Evolutionary conservation across 2,113 vertebrate species (phyloP).

Genomic region (Chamaetylas fuelleborni): DNA sequence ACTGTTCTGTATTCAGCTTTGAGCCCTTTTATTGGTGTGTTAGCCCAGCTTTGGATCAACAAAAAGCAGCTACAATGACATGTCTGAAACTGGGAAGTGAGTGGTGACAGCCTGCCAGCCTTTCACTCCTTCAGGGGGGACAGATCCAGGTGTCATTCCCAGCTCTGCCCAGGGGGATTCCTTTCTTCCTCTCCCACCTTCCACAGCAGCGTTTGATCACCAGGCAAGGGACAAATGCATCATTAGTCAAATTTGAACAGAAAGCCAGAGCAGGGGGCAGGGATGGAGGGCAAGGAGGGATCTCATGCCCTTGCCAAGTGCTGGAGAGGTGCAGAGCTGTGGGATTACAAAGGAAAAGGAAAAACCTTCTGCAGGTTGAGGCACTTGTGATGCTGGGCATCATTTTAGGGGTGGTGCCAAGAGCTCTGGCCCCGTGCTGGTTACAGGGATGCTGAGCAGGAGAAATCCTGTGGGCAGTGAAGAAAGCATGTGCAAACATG

Average conservation of each 20-base stretch:
- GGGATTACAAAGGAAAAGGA: not conserved
- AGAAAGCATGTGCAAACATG: not conserved
- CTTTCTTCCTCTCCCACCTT: not conserved
- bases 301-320: accelerated
- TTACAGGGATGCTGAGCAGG: not conserved
- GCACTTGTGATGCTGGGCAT: not conserved
- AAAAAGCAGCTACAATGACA: not conserved
- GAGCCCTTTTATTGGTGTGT: not conserved
- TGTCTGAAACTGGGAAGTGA: not conserved
- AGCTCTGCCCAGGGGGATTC: not conserved
- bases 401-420: not conserved
- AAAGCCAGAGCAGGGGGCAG: not conserved
- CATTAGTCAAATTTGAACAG: not conserved
- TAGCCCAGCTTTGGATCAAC: not conserved
- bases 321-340: not conserved
- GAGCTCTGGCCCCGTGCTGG: not conserved
- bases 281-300: not conserved
- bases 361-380: not conserved
- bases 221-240: not conserved
- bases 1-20: not conserved
- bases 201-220: not conserved
- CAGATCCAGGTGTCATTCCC: not conserved
- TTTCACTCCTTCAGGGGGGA: not conserved
- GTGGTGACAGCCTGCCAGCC: not conserved
- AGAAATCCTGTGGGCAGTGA: not conserved